Base-by-base conservation (phyloP, 2,113 vertebrate species). In the Solea senegalensis region DNA sequence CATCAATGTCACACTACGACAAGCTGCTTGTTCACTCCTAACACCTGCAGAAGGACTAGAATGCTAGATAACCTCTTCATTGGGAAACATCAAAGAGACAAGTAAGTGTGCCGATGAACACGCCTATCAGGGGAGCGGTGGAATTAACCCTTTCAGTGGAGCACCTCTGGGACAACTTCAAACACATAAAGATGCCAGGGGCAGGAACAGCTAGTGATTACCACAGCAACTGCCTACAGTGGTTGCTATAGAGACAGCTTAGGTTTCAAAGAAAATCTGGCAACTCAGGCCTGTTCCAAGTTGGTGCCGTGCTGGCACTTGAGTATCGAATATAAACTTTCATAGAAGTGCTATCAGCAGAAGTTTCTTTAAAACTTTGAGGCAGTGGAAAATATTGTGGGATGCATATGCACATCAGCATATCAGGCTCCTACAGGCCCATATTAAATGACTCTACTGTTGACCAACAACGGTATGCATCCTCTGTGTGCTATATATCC, bases 171-270 rank as follows among this genome's bases (percentile, higher is more conserved):
- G 88, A 90, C 82, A 69, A 89, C 84, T 86, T 92, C 89, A 91
- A 91, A 89, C 76, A 68, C 87, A 84, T 87, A 85, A 85, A 57
- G 65, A 85, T 76, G 90, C 89, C 87, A 86, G 76, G 72, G 86
- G 90, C 87, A 85, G 76, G 79, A 83, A 84, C 76, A 78, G 64
- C 78, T 50, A 80, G 76, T 85, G 85, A 88, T 86, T 86, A 82
- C 81, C 80, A 69, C 87, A 88, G 88, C 85, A 86, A 86, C 87
- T 81, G 88, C 84, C 85, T 90, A 78, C 84, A 84, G 85, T 63
- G 70, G 92, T 93, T 93, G 91, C 92, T 92, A 94, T 94, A 92
- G 92, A 88, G 91, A 94, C 89, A 84, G 90, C 87, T 85, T 63
- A 72, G 73, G 85, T 88, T 76, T 80, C 81, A 83, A 85, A 86